Evolutionary conservation across 2,888 invertebrate genomes (phyloP), one percentile per base, ranked within the genome.

Genomic region (Lochmaea crataegi): DNA sequence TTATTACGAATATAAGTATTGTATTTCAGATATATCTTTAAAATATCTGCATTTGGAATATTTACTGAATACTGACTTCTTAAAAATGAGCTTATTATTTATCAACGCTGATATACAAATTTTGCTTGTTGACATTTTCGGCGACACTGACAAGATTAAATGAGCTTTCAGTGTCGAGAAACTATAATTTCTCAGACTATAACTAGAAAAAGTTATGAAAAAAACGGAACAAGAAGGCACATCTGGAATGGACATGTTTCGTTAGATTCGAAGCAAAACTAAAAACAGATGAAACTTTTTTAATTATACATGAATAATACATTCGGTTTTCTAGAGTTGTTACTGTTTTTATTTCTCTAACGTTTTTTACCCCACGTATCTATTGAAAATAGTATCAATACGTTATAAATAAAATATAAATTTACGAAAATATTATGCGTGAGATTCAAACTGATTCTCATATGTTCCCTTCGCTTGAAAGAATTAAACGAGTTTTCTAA

Each of bases 171-270:
- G 18, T 53, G 51, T 16, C 48, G 11, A 48, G n/a, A n/a, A 16
- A 53, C 11, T 7, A 58, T 26, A 58, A 32, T 58, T 32, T 32
- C 26, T 57, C n/a, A 58, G 32, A n/a, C 32, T 26, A 32, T 14
- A 58, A 32, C 32, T 12, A 32, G 32, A 57, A 57, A 22, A 57
- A 53, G 16, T 53, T 16, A 22, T 22, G 26, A 32, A 14, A 58
- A 22, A 57, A 56, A 16, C 16, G 10, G 45, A 14, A 58, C 5
- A 32, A 32, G 26, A 58, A 32, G 58, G 32, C 58, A 58, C 58
- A 58, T 58, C 58, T 58, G 58, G 58, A 58, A 26, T 57, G 11
- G 22, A 11, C 12, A 57, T 57, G 56, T 58, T 56, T 58, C 6
- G n/a, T 58, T 58, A 10, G 26, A 16, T 26, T 58, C 7, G 58